Percentiles rank a stretch among this genome's conserved stretches.
Evolutionary conservation across 2,113 vertebrate genomes (phyloP).

Genomic region (Trogon melanurus): DNA sequence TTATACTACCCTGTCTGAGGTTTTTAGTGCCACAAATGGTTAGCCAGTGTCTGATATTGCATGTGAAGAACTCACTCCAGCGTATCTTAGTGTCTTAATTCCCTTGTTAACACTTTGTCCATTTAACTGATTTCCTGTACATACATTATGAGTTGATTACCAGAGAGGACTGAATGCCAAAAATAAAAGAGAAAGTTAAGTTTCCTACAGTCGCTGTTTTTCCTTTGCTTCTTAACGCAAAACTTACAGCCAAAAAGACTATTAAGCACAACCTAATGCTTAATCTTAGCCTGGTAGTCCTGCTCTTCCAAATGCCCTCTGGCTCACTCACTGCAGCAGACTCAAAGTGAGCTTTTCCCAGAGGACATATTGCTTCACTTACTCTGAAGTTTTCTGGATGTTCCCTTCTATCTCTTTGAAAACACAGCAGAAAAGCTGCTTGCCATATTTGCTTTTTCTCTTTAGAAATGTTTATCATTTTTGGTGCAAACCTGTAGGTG

Average conservation of each 20-base stretch:
- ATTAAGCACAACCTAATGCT: background rate
- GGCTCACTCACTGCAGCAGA: background rate
- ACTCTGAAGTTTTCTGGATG: background rate
- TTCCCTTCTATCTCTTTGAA: background rate
- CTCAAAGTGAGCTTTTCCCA: background rate
- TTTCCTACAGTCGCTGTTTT: background rate
- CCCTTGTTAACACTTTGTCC: background rate
- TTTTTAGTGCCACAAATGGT: background rate
- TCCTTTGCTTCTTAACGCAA: background rate
- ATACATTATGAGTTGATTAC: accelerated
- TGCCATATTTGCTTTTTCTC: background rate
- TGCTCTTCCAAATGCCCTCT: background rate
- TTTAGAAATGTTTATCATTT: background rate
- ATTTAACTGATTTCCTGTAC: background rate
- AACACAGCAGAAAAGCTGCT: background rate
- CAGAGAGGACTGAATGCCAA: background rate
- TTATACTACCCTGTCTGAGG: background rate
- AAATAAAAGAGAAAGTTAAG: background rate
- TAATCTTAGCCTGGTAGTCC: background rate
- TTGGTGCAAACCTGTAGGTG: background rate
- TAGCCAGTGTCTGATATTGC: background rate
- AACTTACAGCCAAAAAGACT: background rate
- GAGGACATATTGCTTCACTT: background rate
- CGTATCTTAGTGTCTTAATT: background rate
- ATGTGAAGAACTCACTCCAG: background rate